These are phyloP conservation scores for Limanda limanda DNA, from an alignment of 2,113 vertebrate genomes.

Conservation along the genomic window DNA sequence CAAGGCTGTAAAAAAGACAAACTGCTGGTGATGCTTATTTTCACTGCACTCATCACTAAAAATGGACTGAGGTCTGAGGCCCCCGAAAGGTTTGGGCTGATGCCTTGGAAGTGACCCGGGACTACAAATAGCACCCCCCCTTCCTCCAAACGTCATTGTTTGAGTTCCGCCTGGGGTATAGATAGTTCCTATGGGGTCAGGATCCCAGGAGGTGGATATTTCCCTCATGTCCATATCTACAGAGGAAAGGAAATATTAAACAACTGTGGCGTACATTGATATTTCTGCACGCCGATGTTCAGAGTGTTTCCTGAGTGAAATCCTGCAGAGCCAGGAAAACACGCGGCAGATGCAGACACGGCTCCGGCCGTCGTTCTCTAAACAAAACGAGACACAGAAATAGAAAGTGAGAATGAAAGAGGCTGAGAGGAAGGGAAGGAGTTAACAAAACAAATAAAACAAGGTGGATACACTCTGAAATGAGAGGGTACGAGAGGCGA, in stretches of 20 bases:
- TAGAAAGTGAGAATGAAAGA: slow-evolving; percentile 35
- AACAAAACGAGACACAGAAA: slow-evolving; percentile 38
- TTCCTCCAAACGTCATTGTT: slow-evolving; percentile 84
- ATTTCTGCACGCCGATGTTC: slow-evolving; percentile 55
- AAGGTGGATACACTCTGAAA: slow-evolving; percentile 36
- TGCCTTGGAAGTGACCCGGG: slow-evolving; percentile 79
- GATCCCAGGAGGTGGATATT: slow-evolving; percentile 75
- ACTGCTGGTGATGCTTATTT: slow-evolving; percentile 85
- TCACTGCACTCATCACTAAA: slow-evolving; percentile 86
- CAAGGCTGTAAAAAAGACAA: slow-evolving; percentile 82
- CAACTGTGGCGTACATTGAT: slow-evolving; percentile 66
- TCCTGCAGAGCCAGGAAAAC: slow-evolving; percentile 68
- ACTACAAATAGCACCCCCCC: slow-evolving; percentile 83
- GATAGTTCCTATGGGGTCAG: slow-evolving; percentile 76
- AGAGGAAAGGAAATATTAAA: slow-evolving; percentile 79
- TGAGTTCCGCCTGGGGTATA: slow-evolving; percentile 78
- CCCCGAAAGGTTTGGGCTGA: slow-evolving; percentile 76
- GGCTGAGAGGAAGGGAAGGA: slow-evolving; percentile 19
- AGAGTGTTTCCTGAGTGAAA: slow-evolving; percentile 77
- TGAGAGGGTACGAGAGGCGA: slow-evolving; percentile 51
- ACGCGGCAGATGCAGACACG: slow-evolving; percentile 53
- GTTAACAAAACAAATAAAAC: slow-evolving; percentile 49
- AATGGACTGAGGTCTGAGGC: slow-evolving; percentile 85
- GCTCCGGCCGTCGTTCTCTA: slow-evolving; percentile 34
- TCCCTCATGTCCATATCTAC: slow-evolving; percentile 77